phyloP scores from a whole-genome alignment of 2,797 vertebrate species.

The Oreonectes daqikongensis region DNA sequence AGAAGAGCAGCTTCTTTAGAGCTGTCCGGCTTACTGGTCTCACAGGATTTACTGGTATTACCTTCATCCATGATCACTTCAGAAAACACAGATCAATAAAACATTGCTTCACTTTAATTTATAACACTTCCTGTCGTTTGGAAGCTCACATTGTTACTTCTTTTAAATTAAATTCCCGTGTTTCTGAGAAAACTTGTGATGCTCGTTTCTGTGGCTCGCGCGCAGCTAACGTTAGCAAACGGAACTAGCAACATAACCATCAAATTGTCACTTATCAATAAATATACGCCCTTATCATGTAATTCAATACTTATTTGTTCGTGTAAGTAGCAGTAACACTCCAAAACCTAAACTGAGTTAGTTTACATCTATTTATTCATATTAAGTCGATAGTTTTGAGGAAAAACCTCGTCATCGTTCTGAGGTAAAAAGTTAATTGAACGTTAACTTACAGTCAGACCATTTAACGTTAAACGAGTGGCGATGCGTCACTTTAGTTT shows the following conservation, averaged over 20 bases:
- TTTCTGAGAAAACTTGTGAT: too few species aligned
- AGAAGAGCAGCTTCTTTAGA: conserved; percentile 85
- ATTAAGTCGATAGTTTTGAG: background rate
- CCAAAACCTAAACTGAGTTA: too few species aligned
- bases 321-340: too few species aligned
- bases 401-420: background rate
- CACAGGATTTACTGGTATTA: conserved; percentile 62
- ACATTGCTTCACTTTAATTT: background rate
- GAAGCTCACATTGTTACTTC: too few species aligned
- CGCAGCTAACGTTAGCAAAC: conserved; percentile 28
- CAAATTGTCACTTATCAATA: background rate
- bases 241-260: conserved; percentile 9
- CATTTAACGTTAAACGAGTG: background rate
- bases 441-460: background rate
- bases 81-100: conserved; percentile 36
- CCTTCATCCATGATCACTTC: conserved; percentile 73
- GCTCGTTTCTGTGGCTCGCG: background rate
- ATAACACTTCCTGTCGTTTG: too few species aligned
- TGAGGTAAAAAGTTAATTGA: conserved; percentile 6
- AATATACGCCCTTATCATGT: background rate
- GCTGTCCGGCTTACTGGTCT: conserved; percentile 67
- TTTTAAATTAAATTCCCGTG: too few species aligned
- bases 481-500: background rate
- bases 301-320: background rate
- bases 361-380: background rate